These are phyloP conservation scores for Cyphomyrmex costatus DNA, from an alignment of 1,140 invertebrate genomes.

Conservation along the genomic window DNA sequence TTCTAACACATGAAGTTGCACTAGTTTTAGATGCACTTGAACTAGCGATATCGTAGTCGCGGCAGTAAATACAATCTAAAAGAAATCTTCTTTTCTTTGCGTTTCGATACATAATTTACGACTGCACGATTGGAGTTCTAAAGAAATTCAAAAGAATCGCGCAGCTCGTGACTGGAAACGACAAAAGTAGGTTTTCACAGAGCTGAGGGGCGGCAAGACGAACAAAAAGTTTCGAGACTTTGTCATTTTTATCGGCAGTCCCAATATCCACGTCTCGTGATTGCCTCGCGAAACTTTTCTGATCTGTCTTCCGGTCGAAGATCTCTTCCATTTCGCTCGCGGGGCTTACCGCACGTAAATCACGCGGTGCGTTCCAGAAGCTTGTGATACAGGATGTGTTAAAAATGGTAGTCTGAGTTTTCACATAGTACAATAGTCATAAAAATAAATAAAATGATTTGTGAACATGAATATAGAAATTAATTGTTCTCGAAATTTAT, in stretches of 20 bases:
- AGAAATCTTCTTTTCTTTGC: constrained; percentile 41
- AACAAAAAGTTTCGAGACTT: constrained; percentile 81
- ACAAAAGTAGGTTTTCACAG: constrained; percentile 75
- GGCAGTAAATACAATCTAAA: constrained; percentile 32
- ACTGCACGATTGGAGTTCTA: constrained; percentile 55
- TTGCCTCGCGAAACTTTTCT: constrained; percentile 84
- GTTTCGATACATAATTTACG: constrained; percentile 62
- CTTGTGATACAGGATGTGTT: constrained; percentile 36
- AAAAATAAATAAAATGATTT: neutral
- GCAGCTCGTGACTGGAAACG: constrained; percentile 59
- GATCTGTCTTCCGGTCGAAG: constrained; percentile 80
- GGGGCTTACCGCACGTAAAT: constrained; percentile 71
- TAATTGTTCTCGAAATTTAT: too few relatives aligned
- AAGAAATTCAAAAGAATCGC: constrained; percentile 64
- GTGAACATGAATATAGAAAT: neutral
- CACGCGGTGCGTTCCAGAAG: constrained; percentile 56
- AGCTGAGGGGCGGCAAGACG: neutral
- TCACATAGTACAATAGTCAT: neutral
- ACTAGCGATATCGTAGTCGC: neutral
- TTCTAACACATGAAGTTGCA: constrained; percentile 21
- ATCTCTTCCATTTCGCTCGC: constrained; percentile 54
- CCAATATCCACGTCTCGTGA: constrained; percentile 81
- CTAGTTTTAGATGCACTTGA: constrained; percentile 9
- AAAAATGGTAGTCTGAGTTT: constrained; percentile 19
- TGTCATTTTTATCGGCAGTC: constrained; percentile 85